Percentiles rank a stretch among this genome's conserved stretches.
phyloP scores from a whole-genome alignment of 2,888 invertebrate species.

The Sminthurinus aureus region DNA sequence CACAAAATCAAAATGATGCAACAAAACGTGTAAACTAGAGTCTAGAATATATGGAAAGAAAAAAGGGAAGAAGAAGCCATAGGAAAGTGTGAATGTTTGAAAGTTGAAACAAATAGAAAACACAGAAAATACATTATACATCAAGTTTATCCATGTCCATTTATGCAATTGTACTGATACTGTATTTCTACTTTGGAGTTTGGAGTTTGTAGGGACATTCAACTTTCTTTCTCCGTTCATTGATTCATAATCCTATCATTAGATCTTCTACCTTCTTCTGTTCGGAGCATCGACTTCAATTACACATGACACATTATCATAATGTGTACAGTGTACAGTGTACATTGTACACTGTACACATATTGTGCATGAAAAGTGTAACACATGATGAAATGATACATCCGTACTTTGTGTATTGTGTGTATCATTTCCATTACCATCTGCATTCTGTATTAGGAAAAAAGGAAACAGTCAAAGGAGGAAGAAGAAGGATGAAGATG shows the following conservation, averaged over 20 bases:
- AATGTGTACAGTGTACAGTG: too few relatives aligned
- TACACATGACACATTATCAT: neutral
- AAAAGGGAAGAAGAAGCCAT: too few relatives aligned
- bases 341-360: too few relatives aligned
- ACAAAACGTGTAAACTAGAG: too few relatives aligned
- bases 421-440: too few relatives aligned
- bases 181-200: too few relatives aligned
- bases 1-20: too few relatives aligned
- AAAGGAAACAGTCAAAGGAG: neutral
- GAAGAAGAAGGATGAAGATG: neutral
- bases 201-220: neutral
- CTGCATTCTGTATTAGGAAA: too few relatives aligned
- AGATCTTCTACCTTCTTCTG: neutral
- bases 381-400: too few relatives aligned
- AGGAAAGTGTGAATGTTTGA: neutral
- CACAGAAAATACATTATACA: neutral
- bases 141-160: neutral
- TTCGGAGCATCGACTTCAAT: neutral
- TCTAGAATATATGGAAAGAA: too few relatives aligned
- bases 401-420: too few relatives aligned
- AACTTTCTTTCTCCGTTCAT: neutral
- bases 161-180: neutral
- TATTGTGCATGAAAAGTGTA: too few relatives aligned
- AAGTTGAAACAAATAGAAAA: neutral
- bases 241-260: neutral